A percentile compares a stretch with the other conserved stretches of the same genome.
phyloP scores from a whole-genome alignment of 1,140 invertebrate species.

The Luehdorfia chinensis region DNA sequence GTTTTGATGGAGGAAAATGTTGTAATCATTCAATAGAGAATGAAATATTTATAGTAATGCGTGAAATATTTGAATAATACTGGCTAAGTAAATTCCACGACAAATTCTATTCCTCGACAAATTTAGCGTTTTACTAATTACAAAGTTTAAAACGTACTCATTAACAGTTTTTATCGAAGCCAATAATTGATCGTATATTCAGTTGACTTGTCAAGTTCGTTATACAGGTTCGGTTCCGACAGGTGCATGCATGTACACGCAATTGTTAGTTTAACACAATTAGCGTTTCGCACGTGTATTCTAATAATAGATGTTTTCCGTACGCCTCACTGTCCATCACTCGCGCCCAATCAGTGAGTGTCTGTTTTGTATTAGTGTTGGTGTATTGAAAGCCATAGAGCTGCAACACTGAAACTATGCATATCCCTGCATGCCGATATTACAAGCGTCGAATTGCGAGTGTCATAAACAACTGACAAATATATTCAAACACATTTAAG shows the following conservation, averaged over 20 bases:
- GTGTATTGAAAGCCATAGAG: slow-evolving; percentile 31
- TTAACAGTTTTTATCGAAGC: no score
- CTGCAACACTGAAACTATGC: slow-evolving; percentile 22
- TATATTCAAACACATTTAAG: background rate
- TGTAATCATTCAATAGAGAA: no score
- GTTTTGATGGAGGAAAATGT: no score
- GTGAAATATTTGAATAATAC: no score
- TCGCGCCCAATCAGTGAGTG: slow-evolving; percentile 43
- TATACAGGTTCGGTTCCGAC: slow-evolving; percentile 21
- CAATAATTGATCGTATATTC: no score
- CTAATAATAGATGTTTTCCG: slow-evolving; percentile 53
- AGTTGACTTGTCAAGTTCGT: no score
- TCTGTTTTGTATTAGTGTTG: slow-evolving; percentile 48
- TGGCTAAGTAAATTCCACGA: no score
- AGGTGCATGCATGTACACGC: slow-evolving; percentile 49
- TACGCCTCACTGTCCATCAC: slow-evolving; percentile 62
- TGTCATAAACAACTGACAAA: background rate
- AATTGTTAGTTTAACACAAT: slow-evolving; percentile 69
- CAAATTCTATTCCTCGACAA: no score
- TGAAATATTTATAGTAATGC: no score
- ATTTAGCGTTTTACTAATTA: no score
- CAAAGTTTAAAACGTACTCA: no score
- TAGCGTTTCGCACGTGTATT: slow-evolving; percentile 59
- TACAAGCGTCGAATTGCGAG: background rate
- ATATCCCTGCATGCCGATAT: slow-evolving; percentile 12